These are phyloP conservation scores for Didymodactylos carnosus DNA, from an alignment of 2,888 invertebrate genomes.

Conservation along the genomic window DNA sequence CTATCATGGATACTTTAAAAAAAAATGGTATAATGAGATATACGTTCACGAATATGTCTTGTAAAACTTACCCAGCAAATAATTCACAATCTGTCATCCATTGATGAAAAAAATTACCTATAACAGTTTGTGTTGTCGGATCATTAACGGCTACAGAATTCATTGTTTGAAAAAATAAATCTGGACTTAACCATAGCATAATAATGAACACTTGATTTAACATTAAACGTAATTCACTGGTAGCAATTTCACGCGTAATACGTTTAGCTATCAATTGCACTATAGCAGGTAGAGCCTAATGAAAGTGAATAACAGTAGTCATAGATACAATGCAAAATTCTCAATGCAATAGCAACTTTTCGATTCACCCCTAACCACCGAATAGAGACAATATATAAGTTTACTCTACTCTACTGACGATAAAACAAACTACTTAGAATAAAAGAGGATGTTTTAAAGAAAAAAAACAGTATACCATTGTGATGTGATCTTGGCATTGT, in stretches of 20 bases:
- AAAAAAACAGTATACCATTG: too few species aligned
- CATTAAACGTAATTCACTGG: conserved; percentile 75
- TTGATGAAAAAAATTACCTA: conserved; percentile 7
- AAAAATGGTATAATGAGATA: background rate
- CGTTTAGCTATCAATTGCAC: conserved; percentile 70
- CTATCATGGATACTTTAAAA: conserved; percentile 60
- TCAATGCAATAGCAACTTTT: too few species aligned
- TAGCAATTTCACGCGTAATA: conserved; percentile 67
- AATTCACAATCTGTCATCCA: conserved; percentile 56
- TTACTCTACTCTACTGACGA: too few species aligned
- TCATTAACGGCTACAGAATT: conserved; percentile 43
- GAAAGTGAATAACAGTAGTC: background rate
- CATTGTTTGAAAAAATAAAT: conserved; percentile 77
- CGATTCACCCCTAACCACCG: too few species aligned
- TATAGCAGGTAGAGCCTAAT: conserved; percentile 50
- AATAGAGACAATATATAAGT: too few species aligned
- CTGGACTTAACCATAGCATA: conserved; percentile 60
- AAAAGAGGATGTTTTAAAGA: too few species aligned
- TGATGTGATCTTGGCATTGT: conserved; percentile 57
- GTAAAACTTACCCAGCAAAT: conserved; percentile 56
- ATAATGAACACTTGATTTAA: conserved; percentile 81
- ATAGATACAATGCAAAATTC: too few species aligned
- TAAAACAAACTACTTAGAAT: too few species aligned
- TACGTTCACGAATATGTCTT: background rate
- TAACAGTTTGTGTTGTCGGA: background rate